Base-by-base conservation (phyloP, 1,140 invertebrate genomes). In the Psix sp. region DNA sequence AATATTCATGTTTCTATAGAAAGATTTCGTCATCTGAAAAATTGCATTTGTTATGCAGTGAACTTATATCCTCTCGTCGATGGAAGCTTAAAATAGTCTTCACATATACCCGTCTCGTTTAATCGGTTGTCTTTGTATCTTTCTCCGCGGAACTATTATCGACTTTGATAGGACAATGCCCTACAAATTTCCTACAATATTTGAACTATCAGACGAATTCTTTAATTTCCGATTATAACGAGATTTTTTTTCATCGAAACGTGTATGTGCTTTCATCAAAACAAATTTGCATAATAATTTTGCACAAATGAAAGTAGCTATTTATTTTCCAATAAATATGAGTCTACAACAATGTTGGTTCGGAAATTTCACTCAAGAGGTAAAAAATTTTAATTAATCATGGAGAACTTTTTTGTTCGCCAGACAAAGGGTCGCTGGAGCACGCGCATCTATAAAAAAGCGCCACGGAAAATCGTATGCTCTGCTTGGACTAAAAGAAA, bases 31-130 rank as follows among this genome's bases (percentile, higher is more conserved):
- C 17, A 17, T 59, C 24, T 29, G 3, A 9, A n/a, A 38, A 14
- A 36, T 38, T 9, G n/a, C 33, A 70, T 70, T 31, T 43, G 48
- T 51, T 70, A 60, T 60, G 56, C 42, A 48, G 7, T 29, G 26
- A 56, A 36, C 49, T 62, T 71, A 71, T 62, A 62, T 42, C 66
- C 46, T 18, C 48, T 46, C 15, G 2, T n/a, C 24, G 17, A 40
- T 60, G 17, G 48, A 54, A 40, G 49, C 51, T 62, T 63, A 57
- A 71, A 71, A 71, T 71, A 71, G 57, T 57, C 56, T 18, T 51
- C 21, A 9, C 51, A 63, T 71, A 63, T n/a, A n/a, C 13, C 51
- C 18, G 14, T 33, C 9, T 33, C 24, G 43, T 48, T 63, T 71
- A 63, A 70, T 46, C n/a, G 54, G 21, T 42, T 26, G 21, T 40